Conservation (phyloP, 2,113 vertebrate genomes). For the Cephalophus harveyi region DNA sequence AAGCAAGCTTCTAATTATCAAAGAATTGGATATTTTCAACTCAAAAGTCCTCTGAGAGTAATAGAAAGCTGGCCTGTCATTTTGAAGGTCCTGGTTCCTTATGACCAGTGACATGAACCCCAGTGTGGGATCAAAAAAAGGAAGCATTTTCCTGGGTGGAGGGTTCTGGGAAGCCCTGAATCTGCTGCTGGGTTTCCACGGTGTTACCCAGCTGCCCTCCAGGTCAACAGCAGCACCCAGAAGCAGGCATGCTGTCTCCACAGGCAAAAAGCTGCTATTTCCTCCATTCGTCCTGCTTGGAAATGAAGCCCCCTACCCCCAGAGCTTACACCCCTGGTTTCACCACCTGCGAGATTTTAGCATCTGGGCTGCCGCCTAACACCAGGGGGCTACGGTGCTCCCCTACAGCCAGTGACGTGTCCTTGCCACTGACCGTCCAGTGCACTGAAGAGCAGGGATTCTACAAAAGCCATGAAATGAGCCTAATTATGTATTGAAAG, state of each 20-base stretch:
- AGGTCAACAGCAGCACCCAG: not conserved
- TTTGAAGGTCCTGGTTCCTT: not conserved
- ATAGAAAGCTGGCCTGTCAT: not conserved
- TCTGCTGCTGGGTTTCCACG: not conserved
- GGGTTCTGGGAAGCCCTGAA: not conserved
- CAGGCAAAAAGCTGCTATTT: not conserved
- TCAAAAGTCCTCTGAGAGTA: conserved; percentile 21
- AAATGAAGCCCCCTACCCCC: not conserved
- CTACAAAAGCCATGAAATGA: not conserved
- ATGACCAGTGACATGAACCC: not conserved
- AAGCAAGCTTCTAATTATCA: conserved; percentile 74
- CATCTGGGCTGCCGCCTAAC: not conserved
- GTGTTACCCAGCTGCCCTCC: not conserved
- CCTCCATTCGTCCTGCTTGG: not conserved
- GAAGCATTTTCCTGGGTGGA: not conserved
- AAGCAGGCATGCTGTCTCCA: not conserved
- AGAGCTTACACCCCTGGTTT: not conserved
- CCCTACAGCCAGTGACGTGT: not conserved
- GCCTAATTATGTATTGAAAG: not conserved
- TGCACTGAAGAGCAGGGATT: not conserved
- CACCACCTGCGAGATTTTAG: not conserved
- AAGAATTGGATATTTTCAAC: conserved; percentile 22
- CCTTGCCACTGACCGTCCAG: not conserved
- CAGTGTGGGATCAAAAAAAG: not conserved
- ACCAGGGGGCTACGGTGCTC: not conserved